These are phyloP conservation scores for Lithophane leautieri DNA, from an alignment of 2,888 invertebrate species.

Conservation along the genomic window DNA sequence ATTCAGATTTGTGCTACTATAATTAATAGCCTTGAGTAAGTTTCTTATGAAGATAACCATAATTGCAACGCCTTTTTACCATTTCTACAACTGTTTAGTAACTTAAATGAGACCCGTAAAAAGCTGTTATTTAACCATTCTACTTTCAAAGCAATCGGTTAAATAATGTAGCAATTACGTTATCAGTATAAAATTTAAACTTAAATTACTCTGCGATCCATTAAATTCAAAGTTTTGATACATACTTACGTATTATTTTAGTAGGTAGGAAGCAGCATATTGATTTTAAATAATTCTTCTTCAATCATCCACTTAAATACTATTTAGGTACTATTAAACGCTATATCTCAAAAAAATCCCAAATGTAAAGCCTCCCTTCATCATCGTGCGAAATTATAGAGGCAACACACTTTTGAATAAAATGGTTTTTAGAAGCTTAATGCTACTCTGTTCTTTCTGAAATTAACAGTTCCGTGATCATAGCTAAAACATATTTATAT, in stretches of 20 bases:
- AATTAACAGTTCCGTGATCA: background rate
- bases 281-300: too few relatives aligned
- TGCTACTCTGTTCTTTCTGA: background rate
- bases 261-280: too few relatives aligned
- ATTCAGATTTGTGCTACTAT: slow-evolving; percentile 15
- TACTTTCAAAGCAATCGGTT: slow-evolving; percentile 46
- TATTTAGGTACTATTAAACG: too few relatives aligned
- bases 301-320: too few relatives aligned
- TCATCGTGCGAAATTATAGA: too few relatives aligned
- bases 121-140: slow-evolving; percentile 53
- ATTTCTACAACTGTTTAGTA: slow-evolving; percentile 19
- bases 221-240: slow-evolving; percentile 10
- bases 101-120: slow-evolving; percentile 26
- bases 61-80: slow-evolving; percentile 3
- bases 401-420: too few relatives aligned
- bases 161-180: slow-evolving; percentile 35
- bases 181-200: slow-evolving; percentile 32
- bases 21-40: slow-evolving; percentile 2
- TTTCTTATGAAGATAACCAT: background rate
- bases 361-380: too few relatives aligned
- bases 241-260: background rate
- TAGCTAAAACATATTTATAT: background rate
- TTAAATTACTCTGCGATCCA: slow-evolving; percentile 2
- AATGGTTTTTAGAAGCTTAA: background rate
- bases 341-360: too few relatives aligned